A percentile compares a stretch with the other conserved stretches of the same genome.
phyloP scores from a whole-genome alignment of 2,888 invertebrate species.

The Oeneis ivallda region DNA sequence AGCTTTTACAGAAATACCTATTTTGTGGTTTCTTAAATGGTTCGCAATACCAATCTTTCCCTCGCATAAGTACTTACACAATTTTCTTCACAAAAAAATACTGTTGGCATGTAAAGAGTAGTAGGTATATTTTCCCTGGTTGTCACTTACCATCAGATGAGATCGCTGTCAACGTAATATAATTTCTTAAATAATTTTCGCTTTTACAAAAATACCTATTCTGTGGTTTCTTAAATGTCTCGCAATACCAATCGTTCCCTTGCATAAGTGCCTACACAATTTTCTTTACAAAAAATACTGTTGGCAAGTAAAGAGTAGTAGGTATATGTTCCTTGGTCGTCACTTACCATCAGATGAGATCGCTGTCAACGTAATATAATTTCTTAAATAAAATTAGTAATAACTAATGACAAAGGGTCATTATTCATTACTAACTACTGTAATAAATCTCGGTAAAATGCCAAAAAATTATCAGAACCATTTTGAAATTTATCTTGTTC shows the following conservation, averaged over 20 bases:
- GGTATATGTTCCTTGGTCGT: too few species aligned
- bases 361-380: too few species aligned
- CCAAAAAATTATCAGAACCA: not conserved
- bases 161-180: too few species aligned
- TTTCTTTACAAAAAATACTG: not conserved
- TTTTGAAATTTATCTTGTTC: not conserved
- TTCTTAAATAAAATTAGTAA: too few species aligned
- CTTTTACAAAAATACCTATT: slow-evolving; percentile 2
- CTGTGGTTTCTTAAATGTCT: not conserved
- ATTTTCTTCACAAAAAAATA: not conserved
- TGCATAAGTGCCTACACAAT: not conserved
- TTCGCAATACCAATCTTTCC: not conserved
- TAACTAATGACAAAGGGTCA: not conserved
- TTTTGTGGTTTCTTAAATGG: not conserved
- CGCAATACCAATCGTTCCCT: not conserved
- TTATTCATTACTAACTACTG: slow-evolving; percentile 5
- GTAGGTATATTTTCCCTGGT: too few species aligned
- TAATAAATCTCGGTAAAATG: slow-evolving; percentile 12
- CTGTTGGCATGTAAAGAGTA: too few species aligned
- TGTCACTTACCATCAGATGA: too few species aligned
- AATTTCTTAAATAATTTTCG: not conserved
- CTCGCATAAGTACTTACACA: not conserved
- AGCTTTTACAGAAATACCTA: not conserved
- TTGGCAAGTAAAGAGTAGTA: too few species aligned
- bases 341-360: too few species aligned